Evolutionary conservation across 2,113 vertebrate genomes (phyloP).

Genomic region (Crotalus viridis): DNA sequence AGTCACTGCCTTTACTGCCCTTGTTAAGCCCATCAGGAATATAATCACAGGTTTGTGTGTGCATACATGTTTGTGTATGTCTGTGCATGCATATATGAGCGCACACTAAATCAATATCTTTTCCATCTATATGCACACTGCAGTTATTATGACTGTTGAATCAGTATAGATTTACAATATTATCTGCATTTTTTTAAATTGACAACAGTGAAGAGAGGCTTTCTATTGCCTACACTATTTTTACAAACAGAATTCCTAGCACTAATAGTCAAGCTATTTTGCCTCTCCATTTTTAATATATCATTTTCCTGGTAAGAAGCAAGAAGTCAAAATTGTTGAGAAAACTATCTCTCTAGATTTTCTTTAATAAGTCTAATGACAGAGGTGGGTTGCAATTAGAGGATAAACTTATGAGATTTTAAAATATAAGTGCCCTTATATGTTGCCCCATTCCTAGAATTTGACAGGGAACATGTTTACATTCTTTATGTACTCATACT

Average conservation of each 20-base stretch:
- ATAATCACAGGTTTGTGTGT: constrained; percentile 87
- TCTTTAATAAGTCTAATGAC: neutral
- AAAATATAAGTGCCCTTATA: neutral
- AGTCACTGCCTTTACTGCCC: constrained; percentile 88
- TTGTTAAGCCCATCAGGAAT: constrained; percentile 92
- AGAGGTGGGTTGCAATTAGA: neutral
- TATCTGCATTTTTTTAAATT: neutral
- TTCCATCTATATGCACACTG: neutral
- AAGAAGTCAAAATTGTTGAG: neutral
- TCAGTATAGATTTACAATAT: neutral
- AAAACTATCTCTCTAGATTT: neutral
- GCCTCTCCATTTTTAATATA: neutral
- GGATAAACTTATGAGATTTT: neutral
- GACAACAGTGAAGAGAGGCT: neutral
- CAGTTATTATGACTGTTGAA: neutral
- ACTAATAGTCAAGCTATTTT: neutral
- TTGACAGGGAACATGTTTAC: neutral
- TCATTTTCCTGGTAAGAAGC: neutral
- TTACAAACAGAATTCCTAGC: neutral
- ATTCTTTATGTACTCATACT: neutral
- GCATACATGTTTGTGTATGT: neutral
- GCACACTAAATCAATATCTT: neutral
- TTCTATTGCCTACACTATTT: neutral
- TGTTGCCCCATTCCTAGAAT: neutral
- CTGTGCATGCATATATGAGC: neutral